Evolutionary conservation across 1,140 invertebrate genomes (phyloP).

Genomic region (Piezodorus guildinii): DNA sequence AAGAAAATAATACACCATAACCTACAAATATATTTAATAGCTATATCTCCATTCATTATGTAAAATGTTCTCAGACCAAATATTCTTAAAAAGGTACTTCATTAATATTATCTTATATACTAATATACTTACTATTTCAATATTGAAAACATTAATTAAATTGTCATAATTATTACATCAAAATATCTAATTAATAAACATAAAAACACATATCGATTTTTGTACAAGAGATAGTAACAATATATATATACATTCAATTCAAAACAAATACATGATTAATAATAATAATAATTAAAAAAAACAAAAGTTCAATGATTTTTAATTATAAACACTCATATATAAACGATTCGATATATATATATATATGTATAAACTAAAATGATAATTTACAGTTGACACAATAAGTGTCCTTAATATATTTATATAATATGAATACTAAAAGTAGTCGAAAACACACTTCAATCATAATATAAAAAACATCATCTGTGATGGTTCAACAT

Average conservation of each 20-base stretch:
- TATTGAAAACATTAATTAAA: not conserved
- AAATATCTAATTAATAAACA: no score
- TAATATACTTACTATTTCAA: conserved; percentile 3
- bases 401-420: no score
- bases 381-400: not conserved
- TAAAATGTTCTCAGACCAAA: not conserved
- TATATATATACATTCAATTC: not conserved
- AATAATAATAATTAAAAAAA: no score
- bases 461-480: conserved; percentile 1
- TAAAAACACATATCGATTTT: not conserved
- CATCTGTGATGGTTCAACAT: not conserved
- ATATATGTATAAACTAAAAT: no score
- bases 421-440: no score
- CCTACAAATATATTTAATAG: conserved; percentile 16
- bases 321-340: conserved; percentile 3
- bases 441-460: not conserved
- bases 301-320: not conserved
- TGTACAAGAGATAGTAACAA: not conserved
- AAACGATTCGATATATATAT: not conserved
- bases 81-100: not conserved
- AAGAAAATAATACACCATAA: conserved; percentile 14
- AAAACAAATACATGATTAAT: conserved; percentile 10
- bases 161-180: no score
- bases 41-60: not conserved
- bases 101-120: conserved; percentile 4